Evolutionary conservation across 1,140 invertebrate genomes (phyloP).

Genomic region (Megalopta genalis): DNA sequence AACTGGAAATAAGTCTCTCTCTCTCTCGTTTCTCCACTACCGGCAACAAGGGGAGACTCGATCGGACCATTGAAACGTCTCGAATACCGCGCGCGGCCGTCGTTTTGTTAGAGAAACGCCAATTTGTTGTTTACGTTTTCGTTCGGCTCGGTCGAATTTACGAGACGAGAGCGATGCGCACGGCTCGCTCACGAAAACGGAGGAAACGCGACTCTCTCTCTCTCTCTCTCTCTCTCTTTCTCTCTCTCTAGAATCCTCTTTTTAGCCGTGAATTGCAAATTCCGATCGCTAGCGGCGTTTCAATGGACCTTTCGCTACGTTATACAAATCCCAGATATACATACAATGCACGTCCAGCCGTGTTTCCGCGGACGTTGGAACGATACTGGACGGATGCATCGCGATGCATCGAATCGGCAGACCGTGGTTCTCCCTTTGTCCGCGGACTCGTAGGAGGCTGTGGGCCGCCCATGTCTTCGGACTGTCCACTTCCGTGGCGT

Average conservation of each 20-base stretch:
- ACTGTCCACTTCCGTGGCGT: conserved; percentile 90
- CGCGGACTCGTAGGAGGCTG: conserved; percentile 89
- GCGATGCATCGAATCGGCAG: conserved; percentile 88
- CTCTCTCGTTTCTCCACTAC: not conserved
- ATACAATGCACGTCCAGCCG: conserved; percentile 92
- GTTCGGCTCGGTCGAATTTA: too few relatives aligned
- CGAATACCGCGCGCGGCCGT: too few relatives aligned
- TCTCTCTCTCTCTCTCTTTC: too few relatives aligned
- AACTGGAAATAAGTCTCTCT: not conserved
- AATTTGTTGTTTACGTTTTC: too few relatives aligned
- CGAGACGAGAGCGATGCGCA: not conserved
- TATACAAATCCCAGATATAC: conserved; percentile 72
- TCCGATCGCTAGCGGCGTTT: not conserved
- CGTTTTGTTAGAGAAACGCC: too few relatives aligned
- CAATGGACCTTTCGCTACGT: not conserved
- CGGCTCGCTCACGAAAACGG: not conserved
- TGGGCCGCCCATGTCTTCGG: conserved; percentile 90
- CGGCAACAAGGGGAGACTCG: too few relatives aligned
- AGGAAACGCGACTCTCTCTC: not conserved
- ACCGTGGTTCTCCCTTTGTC: conserved; percentile 88
- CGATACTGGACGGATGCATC: conserved; percentile 89
- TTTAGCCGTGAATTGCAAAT: not conserved
- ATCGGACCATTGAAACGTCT: too few relatives aligned
- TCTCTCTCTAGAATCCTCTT: not conserved
- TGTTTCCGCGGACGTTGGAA: conserved; percentile 84